These are phyloP conservation scores for Darevskia nairensis DNA, from an alignment of 2,797 vertebrate species.

Conservation along the genomic window DNA sequence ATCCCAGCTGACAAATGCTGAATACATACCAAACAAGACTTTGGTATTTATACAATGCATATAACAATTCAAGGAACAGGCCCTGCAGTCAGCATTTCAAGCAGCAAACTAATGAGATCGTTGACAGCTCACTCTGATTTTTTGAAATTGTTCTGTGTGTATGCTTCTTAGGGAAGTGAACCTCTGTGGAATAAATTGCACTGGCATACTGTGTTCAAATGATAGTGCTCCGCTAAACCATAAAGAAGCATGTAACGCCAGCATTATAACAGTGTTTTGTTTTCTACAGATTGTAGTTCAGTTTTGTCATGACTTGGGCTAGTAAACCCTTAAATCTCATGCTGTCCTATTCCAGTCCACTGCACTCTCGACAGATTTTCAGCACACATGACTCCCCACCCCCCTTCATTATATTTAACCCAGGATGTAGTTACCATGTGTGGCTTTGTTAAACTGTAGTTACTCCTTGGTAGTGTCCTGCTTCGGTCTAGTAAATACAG, in stretches of 20 bases:
- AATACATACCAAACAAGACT: background rate
- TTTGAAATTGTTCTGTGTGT: constrained; percentile 28
- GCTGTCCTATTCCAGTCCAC: no score
- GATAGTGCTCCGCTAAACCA: no score
- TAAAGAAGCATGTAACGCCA: background rate
- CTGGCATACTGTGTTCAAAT: background rate
- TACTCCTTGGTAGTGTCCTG: background rate
- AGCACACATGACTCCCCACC: background rate
- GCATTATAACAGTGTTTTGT: background rate
- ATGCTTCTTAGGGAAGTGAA: constrained; percentile 41
- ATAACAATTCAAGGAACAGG: constrained; percentile 41
- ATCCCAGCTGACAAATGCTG: constrained; percentile 16
- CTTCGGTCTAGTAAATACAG: background rate
- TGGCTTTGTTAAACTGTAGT: background rate
- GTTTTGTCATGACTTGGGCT: background rate
- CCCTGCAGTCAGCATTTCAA: constrained; percentile 39
- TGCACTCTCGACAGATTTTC: background rate
- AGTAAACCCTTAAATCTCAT: no score
- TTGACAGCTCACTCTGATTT: constrained; percentile 46
- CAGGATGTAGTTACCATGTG: background rate
- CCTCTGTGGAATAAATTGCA: background rate
- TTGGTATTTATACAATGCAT: constrained; percentile 42
- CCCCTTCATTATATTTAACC: background rate
- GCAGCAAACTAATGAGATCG: constrained; percentile 23
- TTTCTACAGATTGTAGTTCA: background rate